phyloP scores from a whole-genome alignment of 2,113 vertebrate genomes.

The Psittacara wagleri region DNA sequence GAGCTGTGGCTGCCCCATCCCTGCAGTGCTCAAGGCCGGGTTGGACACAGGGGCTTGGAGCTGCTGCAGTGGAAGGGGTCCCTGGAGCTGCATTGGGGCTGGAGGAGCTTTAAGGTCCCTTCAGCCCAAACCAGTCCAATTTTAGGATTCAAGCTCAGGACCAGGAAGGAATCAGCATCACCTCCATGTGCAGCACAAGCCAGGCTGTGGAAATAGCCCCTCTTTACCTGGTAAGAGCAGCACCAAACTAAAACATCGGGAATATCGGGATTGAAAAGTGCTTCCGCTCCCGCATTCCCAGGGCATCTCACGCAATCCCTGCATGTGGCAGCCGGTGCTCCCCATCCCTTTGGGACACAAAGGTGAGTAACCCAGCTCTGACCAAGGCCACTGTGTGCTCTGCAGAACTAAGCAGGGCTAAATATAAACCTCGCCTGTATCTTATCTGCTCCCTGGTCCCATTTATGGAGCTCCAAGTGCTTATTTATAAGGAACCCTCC shows the following conservation, averaged over 20 bases:
- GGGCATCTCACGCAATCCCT: rapidly evolving
- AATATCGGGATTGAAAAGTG: rapidly evolving
- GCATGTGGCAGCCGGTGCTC: rapidly evolving
- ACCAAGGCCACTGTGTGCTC: rapidly evolving
- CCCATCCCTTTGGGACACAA: no score
- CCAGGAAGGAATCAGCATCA: not conserved
- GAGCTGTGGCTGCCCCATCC: no score
- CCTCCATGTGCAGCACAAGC: rapidly evolving
- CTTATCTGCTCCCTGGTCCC: rapidly evolving
- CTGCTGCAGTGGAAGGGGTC: not conserved
- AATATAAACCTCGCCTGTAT: not conserved
- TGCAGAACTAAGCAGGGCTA: not conserved
- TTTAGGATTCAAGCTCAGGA: not conserved
- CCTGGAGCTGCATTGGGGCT: not conserved
- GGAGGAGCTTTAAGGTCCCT: not conserved
- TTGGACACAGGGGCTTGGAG: not conserved
- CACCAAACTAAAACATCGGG: not conserved
- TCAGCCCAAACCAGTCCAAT: not conserved
- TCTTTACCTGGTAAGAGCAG: not conserved
- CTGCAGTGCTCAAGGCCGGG: no score
- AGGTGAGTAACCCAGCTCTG: not conserved
- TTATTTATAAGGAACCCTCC: not conserved
- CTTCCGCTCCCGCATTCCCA: rapidly evolving
- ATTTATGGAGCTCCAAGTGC: not conserved
- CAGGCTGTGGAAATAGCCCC: not conserved